Percentiles rank a stretch among this genome's conserved stretches.
These are phyloP conservation scores for Elgaria multicarinata DNA, from an alignment of 2,113 vertebrate species.

Conservation along the genomic window DNA sequence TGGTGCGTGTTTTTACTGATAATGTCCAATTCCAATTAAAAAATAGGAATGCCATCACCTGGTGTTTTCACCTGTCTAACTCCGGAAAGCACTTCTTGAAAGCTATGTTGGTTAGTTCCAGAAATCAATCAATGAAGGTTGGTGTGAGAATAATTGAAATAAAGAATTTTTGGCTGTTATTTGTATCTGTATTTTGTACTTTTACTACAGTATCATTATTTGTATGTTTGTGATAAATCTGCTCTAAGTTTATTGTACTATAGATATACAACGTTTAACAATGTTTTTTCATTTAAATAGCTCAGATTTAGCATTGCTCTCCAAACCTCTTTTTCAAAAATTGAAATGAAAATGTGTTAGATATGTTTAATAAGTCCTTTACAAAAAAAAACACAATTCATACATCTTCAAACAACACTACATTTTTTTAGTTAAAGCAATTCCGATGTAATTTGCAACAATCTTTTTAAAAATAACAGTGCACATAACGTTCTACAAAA, in stretches of 20 bases:
- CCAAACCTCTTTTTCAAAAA: not conserved
- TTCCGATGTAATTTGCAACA: slow-evolving; percentile 45
- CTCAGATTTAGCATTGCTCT: not conserved
- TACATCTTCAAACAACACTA: not conserved
- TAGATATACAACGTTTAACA: not conserved
- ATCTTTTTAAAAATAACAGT: accelerated
- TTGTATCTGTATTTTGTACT: not conserved
- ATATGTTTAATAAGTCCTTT: not conserved
- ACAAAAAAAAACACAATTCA: not conserved
- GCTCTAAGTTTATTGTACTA: not conserved
- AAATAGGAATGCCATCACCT: no score
- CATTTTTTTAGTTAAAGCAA: slow-evolving; percentile 17
- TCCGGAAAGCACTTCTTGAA: no score
- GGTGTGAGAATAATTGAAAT: not conserved
- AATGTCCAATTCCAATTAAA: no score
- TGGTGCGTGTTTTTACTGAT: no score
- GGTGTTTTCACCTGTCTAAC: no score
- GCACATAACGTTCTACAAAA: accelerated
- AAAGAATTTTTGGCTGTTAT: not conserved
- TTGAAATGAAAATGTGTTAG: not conserved
- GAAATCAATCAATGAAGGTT: not conserved
- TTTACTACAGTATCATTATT: not conserved
- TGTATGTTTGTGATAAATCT: not conserved
- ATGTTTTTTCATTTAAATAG: not conserved
- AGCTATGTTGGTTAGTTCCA: no score